Evolutionary conservation across 2,113 vertebrate species (phyloP), one percentile per base, ranked within the genome.

Genomic region (Bufo bufo): DNA sequence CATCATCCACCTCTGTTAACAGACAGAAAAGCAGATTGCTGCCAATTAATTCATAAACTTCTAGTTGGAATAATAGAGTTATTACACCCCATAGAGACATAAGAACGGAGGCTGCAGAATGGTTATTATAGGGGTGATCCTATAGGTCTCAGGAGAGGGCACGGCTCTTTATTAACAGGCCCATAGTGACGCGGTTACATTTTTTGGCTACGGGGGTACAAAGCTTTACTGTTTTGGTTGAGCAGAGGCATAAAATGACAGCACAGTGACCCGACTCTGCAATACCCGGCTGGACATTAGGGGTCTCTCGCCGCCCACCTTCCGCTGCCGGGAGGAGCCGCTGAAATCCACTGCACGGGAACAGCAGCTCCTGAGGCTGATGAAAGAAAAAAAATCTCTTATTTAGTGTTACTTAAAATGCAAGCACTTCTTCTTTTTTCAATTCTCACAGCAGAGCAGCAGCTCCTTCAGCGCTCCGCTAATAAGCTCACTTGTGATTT

Each of bases 401-500:
- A 65, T 54, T 90, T 90, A 89, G 63, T 78, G 85, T 92, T 92
- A 89, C 89, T 93, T 93, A 91, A 92, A 90, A 93, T 93, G 90
- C 89, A 90, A 91, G 87, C 88, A 87, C 87, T 93, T 85, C 87
- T 93, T 85, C 77, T 86, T 91, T 74, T 92, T 91, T 77, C 81
- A 87, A 90, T 93, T 92, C 90, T 93, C 90, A 92, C 84, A 89
- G 90, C 89, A 92, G 83, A 90, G 77, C 90, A 89, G 69, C 87
- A 69, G 71, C 87, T 90, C 81, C 87, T 90, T 90, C 90, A 90
- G 77, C 84, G 66, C 59, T 79, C 87, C 91, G 84, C 89, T 92
- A 93, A 91, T 90, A 91, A 90, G 87, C 91, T 91, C 90, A 90
- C 85, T 90, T 90, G 83, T 93, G 91, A 91, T 86, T 91, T 91